Evolutionary conservation across 92 coral and sea anemone species (phyloP).

Genomic region (Epizoanthus illoricatus): DNA sequence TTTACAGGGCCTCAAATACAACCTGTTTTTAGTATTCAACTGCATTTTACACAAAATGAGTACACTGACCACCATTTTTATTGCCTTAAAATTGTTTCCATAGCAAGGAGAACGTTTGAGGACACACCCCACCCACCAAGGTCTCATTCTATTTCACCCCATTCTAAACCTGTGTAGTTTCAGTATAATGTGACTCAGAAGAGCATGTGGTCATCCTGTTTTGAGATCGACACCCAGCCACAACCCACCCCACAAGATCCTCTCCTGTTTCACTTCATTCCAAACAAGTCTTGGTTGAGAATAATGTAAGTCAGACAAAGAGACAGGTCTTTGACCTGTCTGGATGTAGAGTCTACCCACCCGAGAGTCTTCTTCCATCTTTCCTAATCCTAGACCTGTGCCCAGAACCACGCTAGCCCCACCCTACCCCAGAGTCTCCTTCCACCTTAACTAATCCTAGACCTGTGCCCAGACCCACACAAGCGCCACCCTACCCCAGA

Average conservation of each 20-base stretch:
- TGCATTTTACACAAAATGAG: too few species aligned
- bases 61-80: too few species aligned
- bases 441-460: too few species aligned
- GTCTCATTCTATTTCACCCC: slow-evolving; percentile 43
- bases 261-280: slow-evolving; percentile 49
- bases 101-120: too few species aligned
- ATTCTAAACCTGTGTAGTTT: slow-evolving; percentile 25
- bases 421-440: neutral
- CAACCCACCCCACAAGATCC: neutral
- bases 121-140: neutral
- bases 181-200: too few species aligned
- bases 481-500: neutral
- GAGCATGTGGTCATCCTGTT: neutral
- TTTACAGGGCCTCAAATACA: too few species aligned
- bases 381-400: too few species aligned
- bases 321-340: too few species aligned
- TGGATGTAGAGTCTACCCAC: neutral
- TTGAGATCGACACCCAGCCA: slow-evolving; percentile 11
- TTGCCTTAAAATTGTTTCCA: too few species aligned
- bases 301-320: slow-evolving; percentile 41
- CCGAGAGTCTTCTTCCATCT: neutral
- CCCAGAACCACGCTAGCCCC: neutral
- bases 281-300: slow-evolving; percentile 68
- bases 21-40: too few species aligned
- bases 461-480: too few species aligned